Conservation (phyloP, 2,888 invertebrate genomes). For the Drosophila demipolita region DNA sequence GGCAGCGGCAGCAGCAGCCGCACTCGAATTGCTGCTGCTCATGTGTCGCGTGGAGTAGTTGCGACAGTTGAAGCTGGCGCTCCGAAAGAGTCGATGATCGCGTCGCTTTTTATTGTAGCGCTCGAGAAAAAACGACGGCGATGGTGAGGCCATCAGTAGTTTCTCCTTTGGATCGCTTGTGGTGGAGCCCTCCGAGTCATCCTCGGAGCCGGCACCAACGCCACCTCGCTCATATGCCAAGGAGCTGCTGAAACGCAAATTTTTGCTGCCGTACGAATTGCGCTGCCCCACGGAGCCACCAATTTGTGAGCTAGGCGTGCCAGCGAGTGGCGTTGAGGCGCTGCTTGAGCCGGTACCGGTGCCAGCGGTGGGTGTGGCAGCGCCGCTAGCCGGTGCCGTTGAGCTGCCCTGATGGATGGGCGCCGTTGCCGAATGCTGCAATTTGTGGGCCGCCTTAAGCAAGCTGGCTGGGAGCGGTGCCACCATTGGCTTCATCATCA, state of each 20-base stretch:
- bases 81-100: constrained; percentile 84
- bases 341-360: constrained; percentile 42
- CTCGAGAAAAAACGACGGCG: constrained; percentile 84
- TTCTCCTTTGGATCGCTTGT: constrained; percentile 85
- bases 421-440: constrained; percentile 82
- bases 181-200: constrained; percentile 84
- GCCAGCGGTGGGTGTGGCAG: constrained; percentile 74
- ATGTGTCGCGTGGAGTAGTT: constrained; percentile 85
- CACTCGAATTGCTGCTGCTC: constrained; percentile 67
- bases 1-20: constrained; percentile 78
- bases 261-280: constrained; percentile 73
- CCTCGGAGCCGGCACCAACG: constrained; percentile 70
- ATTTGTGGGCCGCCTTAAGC: constrained; percentile 72
- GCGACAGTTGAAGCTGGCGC: constrained; percentile 85
- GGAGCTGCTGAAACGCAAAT: constrained; percentile 79
- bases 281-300: constrained; percentile 26
- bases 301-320: constrained; percentile 46
- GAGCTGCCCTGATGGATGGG: constrained; percentile 74
- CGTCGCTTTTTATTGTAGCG: constrained; percentile 85
- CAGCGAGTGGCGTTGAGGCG: constrained; percentile 41
- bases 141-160: constrained; percentile 77
- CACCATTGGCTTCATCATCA: constrained; percentile 46
- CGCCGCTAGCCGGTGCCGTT: constrained; percentile 72
- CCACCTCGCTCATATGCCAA: constrained; percentile 76
- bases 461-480: constrained; percentile 57